Percentiles rank a stretch among this genome's conserved stretches.
Conservation (phyloP, 2,797 vertebrate genomes). For the Lagocephalus sceleratus region DNA sequence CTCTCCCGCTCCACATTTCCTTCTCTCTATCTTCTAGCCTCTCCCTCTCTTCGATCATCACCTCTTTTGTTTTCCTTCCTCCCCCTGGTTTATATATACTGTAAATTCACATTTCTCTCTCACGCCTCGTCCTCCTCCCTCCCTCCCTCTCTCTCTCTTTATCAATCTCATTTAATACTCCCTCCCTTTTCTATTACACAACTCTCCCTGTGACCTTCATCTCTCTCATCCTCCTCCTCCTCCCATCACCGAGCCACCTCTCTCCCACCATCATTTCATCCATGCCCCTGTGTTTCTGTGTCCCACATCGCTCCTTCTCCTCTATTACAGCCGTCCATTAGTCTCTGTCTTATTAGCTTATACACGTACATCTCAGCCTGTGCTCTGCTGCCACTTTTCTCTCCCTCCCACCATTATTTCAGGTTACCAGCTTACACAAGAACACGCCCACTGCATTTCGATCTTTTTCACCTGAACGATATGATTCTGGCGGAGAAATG, state of each 20-base stretch:
- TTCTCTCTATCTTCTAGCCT: conserved; percentile 17
- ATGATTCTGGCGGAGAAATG: too few species aligned
- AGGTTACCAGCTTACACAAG: too few species aligned
- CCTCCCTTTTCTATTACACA: conserved; percentile 28
- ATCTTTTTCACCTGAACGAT: too few species aligned
- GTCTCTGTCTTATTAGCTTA: conserved; percentile 1
- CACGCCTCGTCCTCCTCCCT: conserved; percentile 1
- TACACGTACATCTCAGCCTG: background rate
- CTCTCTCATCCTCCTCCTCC: conserved; percentile 4
- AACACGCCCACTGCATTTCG: too few species aligned
- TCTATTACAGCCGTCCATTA: background rate
- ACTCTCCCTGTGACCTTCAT: conserved; percentile 42
- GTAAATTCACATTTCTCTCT: conserved; percentile 6
- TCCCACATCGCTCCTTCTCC: conserved; percentile 1
- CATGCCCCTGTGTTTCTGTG: background rate
- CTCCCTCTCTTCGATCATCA: conserved; percentile 23
- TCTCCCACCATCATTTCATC: conserved; percentile 12
- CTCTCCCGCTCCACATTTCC: conserved; percentile 7
- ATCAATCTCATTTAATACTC: conserved; percentile 19
- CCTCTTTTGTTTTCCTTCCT: conserved; percentile 7
- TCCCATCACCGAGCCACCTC: conserved; percentile 1
- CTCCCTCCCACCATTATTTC: background rate
- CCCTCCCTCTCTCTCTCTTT: conserved; percentile 2
- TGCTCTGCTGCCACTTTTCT: background rate
- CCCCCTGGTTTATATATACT: conserved; percentile 7